Conservation (phyloP, 2,113 vertebrate genomes). For the Rostratula benghalensis region DNA sequence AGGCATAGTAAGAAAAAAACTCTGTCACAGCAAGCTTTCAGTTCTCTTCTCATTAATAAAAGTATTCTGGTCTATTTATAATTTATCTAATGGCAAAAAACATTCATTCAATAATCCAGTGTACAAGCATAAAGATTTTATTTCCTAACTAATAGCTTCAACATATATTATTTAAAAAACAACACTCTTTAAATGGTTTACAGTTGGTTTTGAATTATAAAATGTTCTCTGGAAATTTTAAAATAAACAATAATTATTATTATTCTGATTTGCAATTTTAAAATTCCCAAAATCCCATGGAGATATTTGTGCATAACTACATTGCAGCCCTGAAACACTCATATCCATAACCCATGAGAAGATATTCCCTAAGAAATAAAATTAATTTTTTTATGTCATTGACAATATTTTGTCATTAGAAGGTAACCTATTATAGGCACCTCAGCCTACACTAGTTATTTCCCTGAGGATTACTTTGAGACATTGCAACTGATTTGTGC, state of each 20-base stretch:
- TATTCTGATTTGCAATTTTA: neutral
- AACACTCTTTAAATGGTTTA: neutral
- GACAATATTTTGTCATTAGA: neutral
- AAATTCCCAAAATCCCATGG: neutral
- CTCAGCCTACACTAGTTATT: neutral
- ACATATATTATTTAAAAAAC: neutral
- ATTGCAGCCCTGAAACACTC: neutral
- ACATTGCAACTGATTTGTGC: neutral
- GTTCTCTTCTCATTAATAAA: constrained; percentile 21
- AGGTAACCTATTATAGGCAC: neutral
- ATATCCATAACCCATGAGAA: neutral
- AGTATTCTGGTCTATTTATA: neutral
- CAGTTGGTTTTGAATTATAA: neutral
- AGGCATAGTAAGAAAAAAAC: constrained; percentile 35
- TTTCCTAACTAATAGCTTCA: neutral
- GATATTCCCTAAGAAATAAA: neutral
- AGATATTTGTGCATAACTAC: neutral
- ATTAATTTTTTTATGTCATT: neutral
- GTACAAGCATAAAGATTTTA: neutral
- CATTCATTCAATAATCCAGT: neutral
- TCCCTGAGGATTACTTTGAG: neutral
- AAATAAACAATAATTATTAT: neutral
- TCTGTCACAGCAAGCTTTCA: constrained; percentile 27
- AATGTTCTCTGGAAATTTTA: neutral
- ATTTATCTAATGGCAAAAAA: neutral